Evolutionary conservation across 2,888 invertebrate species (phyloP).

Genomic region (Spodoptera exigua): DNA sequence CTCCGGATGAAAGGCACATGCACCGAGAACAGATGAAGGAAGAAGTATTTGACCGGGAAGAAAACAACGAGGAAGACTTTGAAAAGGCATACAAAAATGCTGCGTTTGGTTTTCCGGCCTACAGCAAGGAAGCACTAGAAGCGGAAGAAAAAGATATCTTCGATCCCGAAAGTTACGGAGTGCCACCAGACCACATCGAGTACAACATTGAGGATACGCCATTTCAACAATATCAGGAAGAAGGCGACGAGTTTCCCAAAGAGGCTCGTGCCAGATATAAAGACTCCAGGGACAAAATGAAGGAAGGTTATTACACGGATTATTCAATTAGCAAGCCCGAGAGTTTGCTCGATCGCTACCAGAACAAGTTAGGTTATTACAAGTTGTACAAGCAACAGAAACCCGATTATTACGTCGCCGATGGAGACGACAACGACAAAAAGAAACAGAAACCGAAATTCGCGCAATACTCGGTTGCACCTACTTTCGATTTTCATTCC

Average conservation of each 20-base stretch:
- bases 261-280: slow-evolving; percentile 75
- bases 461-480: slow-evolving; percentile 71
- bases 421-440: slow-evolving; percentile 61
- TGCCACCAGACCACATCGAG: slow-evolving; percentile 66
- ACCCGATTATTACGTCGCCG: slow-evolving; percentile 71
- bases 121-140: slow-evolving; percentile 67
- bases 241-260: slow-evolving; percentile 78
- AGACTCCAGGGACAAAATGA: slow-evolving; percentile 77
- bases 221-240: slow-evolving; percentile 78
- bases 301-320: slow-evolving; percentile 79
- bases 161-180: slow-evolving; percentile 76
- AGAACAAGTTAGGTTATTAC: slow-evolving; percentile 79
- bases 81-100: slow-evolving; percentile 83
- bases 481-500: slow-evolving; percentile 65
- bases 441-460: slow-evolving; percentile 68
- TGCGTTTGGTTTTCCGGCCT: slow-evolving; percentile 82
- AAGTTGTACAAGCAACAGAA: slow-evolving; percentile 77
- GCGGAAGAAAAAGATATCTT: slow-evolving; percentile 76
- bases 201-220: slow-evolving; percentile 74
- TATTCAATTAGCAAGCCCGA: slow-evolving; percentile 79
- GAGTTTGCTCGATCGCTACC: slow-evolving; percentile 72
- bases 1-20: slow-evolving; percentile 73
- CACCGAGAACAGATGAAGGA: slow-evolving; percentile 73
- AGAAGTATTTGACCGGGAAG: slow-evolving; percentile 74
- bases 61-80: slow-evolving; percentile 83